Percentiles rank a stretch among this genome's conserved stretches.
These are phyloP conservation scores for Parauchenoglanis ngamensis DNA, from an alignment of 2,797 vertebrate species.

Conservation along the genomic window DNA sequence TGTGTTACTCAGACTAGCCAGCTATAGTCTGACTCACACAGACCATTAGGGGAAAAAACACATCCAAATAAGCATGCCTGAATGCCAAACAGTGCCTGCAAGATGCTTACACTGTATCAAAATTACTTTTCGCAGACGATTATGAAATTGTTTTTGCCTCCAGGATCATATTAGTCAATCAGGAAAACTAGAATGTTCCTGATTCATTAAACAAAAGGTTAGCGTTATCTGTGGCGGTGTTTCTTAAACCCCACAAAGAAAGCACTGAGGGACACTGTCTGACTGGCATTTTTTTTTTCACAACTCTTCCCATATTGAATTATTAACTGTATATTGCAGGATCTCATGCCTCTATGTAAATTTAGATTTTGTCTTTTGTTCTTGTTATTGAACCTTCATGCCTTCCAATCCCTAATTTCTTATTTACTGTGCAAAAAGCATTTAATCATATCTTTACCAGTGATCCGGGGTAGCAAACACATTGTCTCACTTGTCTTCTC, in stretches of 20 bases:
- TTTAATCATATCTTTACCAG: conserved; percentile 22
- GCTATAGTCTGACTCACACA: not conserved
- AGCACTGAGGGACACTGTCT: not conserved
- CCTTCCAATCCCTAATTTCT: not conserved
- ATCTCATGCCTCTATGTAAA: conserved; percentile 5
- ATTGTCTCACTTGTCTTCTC: conserved; percentile 25
- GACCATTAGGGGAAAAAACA: not conserved
- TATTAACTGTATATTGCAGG: conserved; percentile 17
- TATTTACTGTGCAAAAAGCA: conserved; percentile 14
- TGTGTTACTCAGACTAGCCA: not conserved
- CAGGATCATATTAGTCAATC: conserved; percentile 31
- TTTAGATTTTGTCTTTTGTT: not conserved
- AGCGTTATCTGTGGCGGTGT: conserved; percentile 3
- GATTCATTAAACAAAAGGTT: conserved; percentile 33
- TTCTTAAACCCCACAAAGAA: not conserved
- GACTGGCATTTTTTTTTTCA: not conserved
- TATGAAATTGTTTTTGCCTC: conserved; percentile 35
- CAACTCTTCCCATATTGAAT: not conserved
- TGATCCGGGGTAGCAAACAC: conserved; percentile 25
- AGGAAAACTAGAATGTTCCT: conserved; percentile 11
- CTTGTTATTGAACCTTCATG: not conserved
- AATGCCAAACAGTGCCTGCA: conserved; percentile 8
- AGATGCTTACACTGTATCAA: conserved; percentile 6
- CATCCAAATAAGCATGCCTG: conserved; percentile 18
- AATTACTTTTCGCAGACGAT: conserved; percentile 9